phyloP scores from a whole-genome alignment of 1,140 invertebrate genomes.

The Maniola jurtina region DNA sequence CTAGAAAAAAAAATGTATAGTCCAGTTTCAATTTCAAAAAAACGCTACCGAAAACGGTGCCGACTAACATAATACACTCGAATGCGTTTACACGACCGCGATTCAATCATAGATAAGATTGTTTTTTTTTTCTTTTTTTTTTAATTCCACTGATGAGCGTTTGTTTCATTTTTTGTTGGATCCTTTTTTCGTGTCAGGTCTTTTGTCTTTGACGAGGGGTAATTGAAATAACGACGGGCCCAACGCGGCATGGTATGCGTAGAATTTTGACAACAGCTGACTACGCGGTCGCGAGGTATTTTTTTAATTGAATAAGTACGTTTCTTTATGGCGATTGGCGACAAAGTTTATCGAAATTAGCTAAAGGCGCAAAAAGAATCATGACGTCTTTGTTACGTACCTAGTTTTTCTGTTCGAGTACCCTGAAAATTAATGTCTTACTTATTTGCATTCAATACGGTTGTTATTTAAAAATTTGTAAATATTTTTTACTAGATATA shows the following conservation, averaged over 20 bases:
- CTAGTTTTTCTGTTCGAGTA: too few species aligned
- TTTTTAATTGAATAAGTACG: constrained; percentile 31
- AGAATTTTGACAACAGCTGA: constrained; percentile 76
- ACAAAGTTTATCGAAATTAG: constrained; percentile 1
- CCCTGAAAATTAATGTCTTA: too few species aligned
- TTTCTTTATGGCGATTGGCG: neutral
- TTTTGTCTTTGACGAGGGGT: constrained; percentile 77
- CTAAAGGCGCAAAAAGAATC: neutral
- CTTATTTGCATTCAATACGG: too few species aligned
- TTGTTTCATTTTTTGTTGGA: constrained; percentile 49
- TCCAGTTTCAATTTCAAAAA: constrained; percentile 48
- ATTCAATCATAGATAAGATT: constrained; percentile 75
- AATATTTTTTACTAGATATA: too few species aligned
- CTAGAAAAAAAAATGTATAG: constrained; percentile 38
- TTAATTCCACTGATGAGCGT: constrained; percentile 56
- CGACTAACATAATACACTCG: constrained; percentile 67
- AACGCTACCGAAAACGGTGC: constrained; percentile 67
- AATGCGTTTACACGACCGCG: constrained; percentile 72
- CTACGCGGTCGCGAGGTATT: constrained; percentile 40
- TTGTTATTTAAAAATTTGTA: too few species aligned
- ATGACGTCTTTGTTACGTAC: too few species aligned
- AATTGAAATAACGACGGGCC: constrained; percentile 75
- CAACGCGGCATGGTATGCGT: constrained; percentile 56
- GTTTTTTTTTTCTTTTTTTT: constrained; percentile 48
- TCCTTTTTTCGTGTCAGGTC: constrained; percentile 64